Conservation (phyloP, 2,113 vertebrate genomes). For the Bufo bufo region DNA sequence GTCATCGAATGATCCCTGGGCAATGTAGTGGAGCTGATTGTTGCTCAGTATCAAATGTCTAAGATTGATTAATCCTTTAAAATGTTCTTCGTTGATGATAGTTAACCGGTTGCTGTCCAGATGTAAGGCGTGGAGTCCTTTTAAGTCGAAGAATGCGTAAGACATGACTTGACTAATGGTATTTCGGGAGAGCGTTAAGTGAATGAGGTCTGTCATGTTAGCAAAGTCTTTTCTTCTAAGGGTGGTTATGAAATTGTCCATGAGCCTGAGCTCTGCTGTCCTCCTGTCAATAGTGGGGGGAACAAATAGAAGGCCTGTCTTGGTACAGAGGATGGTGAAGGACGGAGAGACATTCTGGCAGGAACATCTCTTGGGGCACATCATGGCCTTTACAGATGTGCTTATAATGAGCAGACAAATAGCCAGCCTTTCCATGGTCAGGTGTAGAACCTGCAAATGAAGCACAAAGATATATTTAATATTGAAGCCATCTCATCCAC, state of each 20-base stretch:
- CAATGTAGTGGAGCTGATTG: slow-evolving; percentile 89
- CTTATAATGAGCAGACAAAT: slow-evolving; percentile 79
- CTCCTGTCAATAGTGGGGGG: slow-evolving; percentile 86
- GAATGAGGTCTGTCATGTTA: slow-evolving; percentile 92
- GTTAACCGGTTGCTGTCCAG: slow-evolving; percentile 90
- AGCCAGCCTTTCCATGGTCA: slow-evolving; percentile 81
- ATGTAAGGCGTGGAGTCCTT: slow-evolving; percentile 86
- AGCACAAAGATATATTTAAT: background rate
- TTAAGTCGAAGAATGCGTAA: slow-evolving; percentile 86
- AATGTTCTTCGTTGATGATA: slow-evolving; percentile 81
- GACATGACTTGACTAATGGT: slow-evolving; percentile 94
- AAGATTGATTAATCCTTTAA: slow-evolving; percentile 86
- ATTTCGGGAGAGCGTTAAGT: slow-evolving; percentile 87
- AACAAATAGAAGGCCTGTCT: slow-evolving; percentile 93
- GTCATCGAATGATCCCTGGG: slow-evolving; percentile 84
- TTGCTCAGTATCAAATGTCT: slow-evolving; percentile 90
- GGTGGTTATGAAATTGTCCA: slow-evolving; percentile 92
- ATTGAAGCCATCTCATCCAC: background rate
- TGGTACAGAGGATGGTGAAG: slow-evolving; percentile 91
- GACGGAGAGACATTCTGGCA: slow-evolving; percentile 91
- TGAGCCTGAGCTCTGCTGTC: slow-evolving; percentile 89
- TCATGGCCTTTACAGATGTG: slow-evolving; percentile 73
- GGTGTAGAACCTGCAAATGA: slow-evolving; percentile 47
- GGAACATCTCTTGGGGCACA: slow-evolving; percentile 90
- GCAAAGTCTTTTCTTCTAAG: slow-evolving; percentile 85